These are phyloP conservation scores for Gymnorhina tibicen DNA, from an alignment of 2,113 vertebrate genomes.

Conservation along the genomic window DNA sequence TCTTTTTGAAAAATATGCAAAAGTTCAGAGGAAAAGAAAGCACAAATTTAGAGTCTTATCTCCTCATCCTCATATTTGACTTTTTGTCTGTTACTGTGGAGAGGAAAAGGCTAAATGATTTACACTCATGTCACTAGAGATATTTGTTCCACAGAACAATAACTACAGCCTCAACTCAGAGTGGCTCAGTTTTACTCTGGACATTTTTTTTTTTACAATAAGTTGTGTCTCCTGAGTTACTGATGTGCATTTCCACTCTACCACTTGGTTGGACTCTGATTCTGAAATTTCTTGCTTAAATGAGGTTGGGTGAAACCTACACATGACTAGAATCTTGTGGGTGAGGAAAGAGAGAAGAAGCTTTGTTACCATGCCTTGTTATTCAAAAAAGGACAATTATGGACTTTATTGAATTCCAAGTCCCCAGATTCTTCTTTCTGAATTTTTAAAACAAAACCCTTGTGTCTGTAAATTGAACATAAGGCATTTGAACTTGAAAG, in stretches of 20 bases:
- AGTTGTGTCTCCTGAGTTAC: background rate
- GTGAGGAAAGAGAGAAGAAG: background rate
- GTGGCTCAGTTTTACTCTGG: background rate
- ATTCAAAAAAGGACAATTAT: background rate
- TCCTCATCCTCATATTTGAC: background rate
- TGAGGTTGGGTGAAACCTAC: background rate
- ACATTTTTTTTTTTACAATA: background rate
- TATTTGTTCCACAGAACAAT: background rate
- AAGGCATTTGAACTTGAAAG: background rate
- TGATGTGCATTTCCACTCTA: background rate
- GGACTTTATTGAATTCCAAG: background rate
- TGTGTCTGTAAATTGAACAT: background rate
- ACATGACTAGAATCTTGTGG: background rate
- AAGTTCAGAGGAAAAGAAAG: background rate
- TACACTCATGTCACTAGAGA: background rate
- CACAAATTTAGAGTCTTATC: background rate
- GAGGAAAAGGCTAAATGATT: background rate
- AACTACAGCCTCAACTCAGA: background rate
- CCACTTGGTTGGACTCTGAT: background rate
- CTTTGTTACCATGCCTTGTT: background rate
- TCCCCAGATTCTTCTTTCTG: background rate
- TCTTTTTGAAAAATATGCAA: background rate
- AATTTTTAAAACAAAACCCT: background rate
- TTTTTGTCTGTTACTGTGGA: background rate
- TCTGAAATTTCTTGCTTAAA: background rate